Percentiles rank a stretch among this genome's conserved stretches.
These are phyloP conservation scores for Sylvia atricapilla DNA, from an alignment of 2,113 vertebrate species.

Conservation along the genomic window DNA sequence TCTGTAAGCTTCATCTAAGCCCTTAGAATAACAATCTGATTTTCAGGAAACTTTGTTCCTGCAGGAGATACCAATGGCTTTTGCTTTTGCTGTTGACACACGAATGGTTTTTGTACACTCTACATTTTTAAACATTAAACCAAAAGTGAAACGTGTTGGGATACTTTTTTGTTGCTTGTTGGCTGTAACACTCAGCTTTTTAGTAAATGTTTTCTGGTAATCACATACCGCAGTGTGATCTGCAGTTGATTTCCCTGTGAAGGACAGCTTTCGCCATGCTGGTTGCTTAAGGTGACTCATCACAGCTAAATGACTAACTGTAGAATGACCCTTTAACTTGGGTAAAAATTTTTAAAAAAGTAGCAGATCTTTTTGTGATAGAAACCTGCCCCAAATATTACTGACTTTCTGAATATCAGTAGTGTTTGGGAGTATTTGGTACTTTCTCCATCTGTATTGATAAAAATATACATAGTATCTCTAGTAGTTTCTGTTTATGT, in stretches of 20 bases:
- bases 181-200: background rate
- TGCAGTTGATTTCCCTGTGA: background rate
- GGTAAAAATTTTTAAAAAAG: background rate
- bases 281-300: background rate
- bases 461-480: background rate
- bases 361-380: background rate
- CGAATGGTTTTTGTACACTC: background rate
- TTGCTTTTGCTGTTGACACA: background rate
- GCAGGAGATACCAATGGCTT: background rate
- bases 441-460: background rate
- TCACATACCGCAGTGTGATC: background rate
- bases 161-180: background rate
- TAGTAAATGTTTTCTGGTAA: background rate
- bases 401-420: background rate
- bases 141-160: background rate
- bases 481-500: background rate
- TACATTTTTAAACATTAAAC: background rate
- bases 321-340: background rate
- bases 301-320: background rate
- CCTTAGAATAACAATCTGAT: background rate
- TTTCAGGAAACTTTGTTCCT: background rate
- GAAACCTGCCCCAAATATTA: background rate
- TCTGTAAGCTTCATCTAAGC: background rate
- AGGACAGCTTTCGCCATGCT: background rate
- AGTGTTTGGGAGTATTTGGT: background rate